Base-by-base conservation (phyloP, 2,888 invertebrate species). In the Anoplius nigerrimus region DNA sequence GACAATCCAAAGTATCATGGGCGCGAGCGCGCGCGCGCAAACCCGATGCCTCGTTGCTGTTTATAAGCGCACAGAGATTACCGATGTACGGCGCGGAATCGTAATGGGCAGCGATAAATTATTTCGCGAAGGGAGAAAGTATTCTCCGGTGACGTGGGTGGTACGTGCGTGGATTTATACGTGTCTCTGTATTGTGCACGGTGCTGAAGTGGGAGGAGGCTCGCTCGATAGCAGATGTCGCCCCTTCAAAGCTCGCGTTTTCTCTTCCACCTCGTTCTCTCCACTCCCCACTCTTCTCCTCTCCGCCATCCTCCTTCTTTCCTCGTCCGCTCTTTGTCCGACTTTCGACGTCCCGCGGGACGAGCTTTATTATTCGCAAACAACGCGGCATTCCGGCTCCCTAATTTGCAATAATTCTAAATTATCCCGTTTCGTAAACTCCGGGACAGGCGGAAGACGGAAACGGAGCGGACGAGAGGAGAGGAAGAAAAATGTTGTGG, bases 371-470 rank as follows among this genome's bases (percentile, higher is more conserved):
- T 76, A 84, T 82, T 76, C 75, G 73, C 78, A 78, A 82, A 81
- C 76, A 84, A 75, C 79, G 72, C 63, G 72, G 75, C 67, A 79
- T 75, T 71, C 74, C 68, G 64, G 70, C 71, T 68, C 72, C 77
- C 77, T 82, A 83, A 85, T 85, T 85, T 82, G 80, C 80, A 84
- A 81, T 81, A 82, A 82, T 81, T 78, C 80, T 80, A 83, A 82
- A 84, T 86, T 83, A 85, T 83, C 83, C 82, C 79, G 79, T 85
- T 82, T 81, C 75, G 74, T 66, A 75, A 69, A 34, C 67, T n/a
- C 72, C 72, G 75, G 69, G 77, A 75, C 78, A 72, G 74, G 65
- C 74, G 67, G 64, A 76, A 73, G 75, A 78, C 73, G 69, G 80
- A 80, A 76, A 63, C 65, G 73, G 45, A 62, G 70, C 42, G 67